phyloP scores from a whole-genome alignment of 2,797 vertebrate genomes.

The Champsocephalus gunnari region DNA sequence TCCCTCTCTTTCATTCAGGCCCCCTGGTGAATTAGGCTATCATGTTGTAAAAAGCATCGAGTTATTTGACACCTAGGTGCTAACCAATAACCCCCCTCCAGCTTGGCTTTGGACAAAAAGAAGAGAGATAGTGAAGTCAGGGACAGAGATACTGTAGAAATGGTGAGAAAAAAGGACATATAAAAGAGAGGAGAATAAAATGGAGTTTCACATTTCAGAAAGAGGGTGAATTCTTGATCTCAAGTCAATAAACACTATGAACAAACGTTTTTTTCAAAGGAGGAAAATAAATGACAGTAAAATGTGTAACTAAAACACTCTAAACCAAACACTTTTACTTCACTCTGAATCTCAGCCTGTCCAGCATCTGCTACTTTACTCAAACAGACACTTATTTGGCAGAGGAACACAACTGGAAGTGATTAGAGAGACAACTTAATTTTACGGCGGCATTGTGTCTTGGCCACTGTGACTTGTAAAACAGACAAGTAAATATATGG shows the following conservation, averaged over 20 bases:
- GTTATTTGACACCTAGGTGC: slow-evolving; percentile 78
- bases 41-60: slow-evolving; percentile 79
- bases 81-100: slow-evolving; percentile 74
- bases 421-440: slow-evolving; percentile 28
- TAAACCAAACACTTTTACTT: too few species aligned
- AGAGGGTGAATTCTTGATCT: slow-evolving; percentile 31
- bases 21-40: slow-evolving; percentile 76
- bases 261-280: not conserved
- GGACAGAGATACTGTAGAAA: slow-evolving; percentile 39
- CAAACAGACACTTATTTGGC: slow-evolving; percentile 17
- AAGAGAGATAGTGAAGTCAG: slow-evolving; percentile 42
- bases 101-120: slow-evolving; percentile 70
- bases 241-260: slow-evolving; percentile 7
- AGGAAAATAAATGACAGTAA: not conserved
- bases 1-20: slow-evolving; percentile 63
- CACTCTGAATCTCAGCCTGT: not conserved
- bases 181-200: slow-evolving; percentile 49
- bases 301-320: too few species aligned
- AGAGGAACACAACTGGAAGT: slow-evolving; percentile 22
- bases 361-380: slow-evolving; percentile 16
- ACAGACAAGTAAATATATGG: slow-evolving; percentile 41
- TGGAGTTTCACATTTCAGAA: slow-evolving; percentile 55
- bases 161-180: slow-evolving; percentile 58
- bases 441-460: slow-evolving; percentile 45
- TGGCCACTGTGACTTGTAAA: slow-evolving; percentile 32